Percentiles rank a stretch among this genome's conserved stretches.
These are phyloP conservation scores for Drosophila differens DNA, from an alignment of 2,888 invertebrate genomes.

Conservation along the genomic window DNA sequence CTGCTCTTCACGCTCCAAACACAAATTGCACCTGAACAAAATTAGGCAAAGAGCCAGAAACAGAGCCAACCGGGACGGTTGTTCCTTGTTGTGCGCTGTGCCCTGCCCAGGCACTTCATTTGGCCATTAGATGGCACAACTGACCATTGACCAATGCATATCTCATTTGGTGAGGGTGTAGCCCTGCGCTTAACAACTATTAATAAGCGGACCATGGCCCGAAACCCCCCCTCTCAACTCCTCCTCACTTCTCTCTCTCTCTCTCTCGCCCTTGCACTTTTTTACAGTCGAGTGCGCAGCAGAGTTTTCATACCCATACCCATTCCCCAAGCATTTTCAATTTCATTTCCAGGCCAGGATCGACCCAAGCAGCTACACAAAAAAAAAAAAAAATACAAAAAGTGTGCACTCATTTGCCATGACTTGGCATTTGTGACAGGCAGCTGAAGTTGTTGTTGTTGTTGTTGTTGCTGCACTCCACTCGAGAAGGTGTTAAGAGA, in stretches of 20 bases:
- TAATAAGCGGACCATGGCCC: conserved; percentile 69
- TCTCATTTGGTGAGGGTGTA: conserved; percentile 67
- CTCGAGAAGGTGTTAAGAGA: conserved; percentile 76
- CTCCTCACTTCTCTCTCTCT: background rate
- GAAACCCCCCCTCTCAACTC: conserved; percentile 26
- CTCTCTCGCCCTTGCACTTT: conserved; percentile 43
- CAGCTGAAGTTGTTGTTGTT: conserved; percentile 68
- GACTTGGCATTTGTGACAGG: conserved; percentile 75
- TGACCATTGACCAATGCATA: conserved; percentile 42
- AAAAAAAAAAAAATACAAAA: conserved; percentile 20
- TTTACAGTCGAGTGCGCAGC: conserved; percentile 71
- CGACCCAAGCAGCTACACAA: conserved; percentile 17
- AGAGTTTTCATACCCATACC: conserved; percentile 40
- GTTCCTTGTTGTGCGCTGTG: background rate
- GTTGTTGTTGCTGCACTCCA: conserved; percentile 59
- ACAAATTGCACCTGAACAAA: conserved; percentile 85
- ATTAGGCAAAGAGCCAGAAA: conserved; percentile 66
- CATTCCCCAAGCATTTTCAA: conserved; percentile 17
- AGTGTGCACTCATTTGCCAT: conserved; percentile 76
- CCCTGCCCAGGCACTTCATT: conserved; percentile 47
- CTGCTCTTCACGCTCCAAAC: conserved; percentile 75
- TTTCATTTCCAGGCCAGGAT: conserved; percentile 50
- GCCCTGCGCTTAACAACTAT: conserved; percentile 81
- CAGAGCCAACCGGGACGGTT: conserved; percentile 17
- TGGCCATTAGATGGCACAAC: conserved; percentile 73